Conservation (phyloP, 2,797 vertebrate species). For the Linurgus olivaceus region DNA sequence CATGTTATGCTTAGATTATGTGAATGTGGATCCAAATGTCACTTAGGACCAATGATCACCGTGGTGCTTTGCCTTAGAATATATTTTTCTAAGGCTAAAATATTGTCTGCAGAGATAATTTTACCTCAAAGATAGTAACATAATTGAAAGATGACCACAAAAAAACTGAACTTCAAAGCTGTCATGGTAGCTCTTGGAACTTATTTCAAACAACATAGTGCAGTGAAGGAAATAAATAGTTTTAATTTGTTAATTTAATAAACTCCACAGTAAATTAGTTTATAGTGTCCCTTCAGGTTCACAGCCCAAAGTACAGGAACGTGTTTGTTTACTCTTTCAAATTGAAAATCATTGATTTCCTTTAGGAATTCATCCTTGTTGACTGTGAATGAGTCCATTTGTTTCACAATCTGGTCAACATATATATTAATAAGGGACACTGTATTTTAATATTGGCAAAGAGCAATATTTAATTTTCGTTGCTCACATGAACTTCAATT, state of each 20-base stretch:
- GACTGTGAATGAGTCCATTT: constrained; percentile 2
- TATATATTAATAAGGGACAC: not conserved
- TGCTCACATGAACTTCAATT: not conserved
- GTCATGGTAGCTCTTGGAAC: not conserved
- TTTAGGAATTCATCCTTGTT: constrained; percentile 24
- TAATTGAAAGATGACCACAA: not conserved
- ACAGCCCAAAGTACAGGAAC: not conserved
- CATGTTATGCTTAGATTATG: not conserved
- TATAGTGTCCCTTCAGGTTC: constrained; percentile 10
- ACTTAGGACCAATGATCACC: not conserved
- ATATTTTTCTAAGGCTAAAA: not conserved
- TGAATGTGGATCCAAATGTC: not conserved
- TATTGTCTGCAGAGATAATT: not conserved
- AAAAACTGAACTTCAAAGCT: not conserved
- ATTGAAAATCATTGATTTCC: constrained; percentile 58
- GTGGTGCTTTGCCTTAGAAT: not conserved
- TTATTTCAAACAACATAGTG: not conserved
- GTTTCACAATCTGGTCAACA: not conserved
- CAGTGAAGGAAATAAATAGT: not conserved
- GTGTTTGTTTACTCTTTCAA: constrained; percentile 17
- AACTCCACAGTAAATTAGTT: constrained; percentile 14
- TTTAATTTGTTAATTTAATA: constrained; percentile 34
- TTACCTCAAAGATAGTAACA: not conserved
- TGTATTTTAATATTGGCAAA: not conserved
- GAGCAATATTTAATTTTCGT: not conserved